A percentile compares a stretch with the other conserved stretches of the same genome.
phyloP scores from a whole-genome alignment of 2,888 invertebrate species.

The Ochropacha duplaris region DNA sequence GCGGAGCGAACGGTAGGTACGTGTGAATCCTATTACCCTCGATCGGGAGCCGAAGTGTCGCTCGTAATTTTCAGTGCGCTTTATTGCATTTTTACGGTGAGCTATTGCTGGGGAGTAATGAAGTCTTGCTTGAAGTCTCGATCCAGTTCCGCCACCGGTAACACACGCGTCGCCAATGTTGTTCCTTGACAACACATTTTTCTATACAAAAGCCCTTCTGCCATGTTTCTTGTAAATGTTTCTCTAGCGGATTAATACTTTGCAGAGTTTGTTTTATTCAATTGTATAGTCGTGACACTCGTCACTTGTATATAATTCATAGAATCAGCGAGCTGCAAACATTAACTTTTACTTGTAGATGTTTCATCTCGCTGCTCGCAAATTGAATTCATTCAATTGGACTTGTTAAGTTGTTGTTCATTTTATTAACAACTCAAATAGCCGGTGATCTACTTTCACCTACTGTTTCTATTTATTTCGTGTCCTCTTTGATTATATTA shows the following conservation, averaged over 20 bases:
- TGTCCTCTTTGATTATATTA: not conserved
- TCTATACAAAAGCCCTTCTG: no score
- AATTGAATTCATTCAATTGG: not conserved
- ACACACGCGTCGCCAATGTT: no score
- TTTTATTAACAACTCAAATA: not conserved
- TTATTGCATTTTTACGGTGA: constrained; percentile 24
- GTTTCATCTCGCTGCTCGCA: constrained; percentile 2
- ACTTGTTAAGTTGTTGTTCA: not conserved
- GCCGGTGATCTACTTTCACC: not conserved
- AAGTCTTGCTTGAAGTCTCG: not conserved
- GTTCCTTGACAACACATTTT: no score
- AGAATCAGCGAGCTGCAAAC: not conserved
- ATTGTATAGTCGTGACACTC: no score
- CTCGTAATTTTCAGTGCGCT: constrained; percentile 21
- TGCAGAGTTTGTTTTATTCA: not conserved
- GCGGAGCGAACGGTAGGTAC: not conserved
- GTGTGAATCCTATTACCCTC: constrained; percentile 16
- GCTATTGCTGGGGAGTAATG: not conserved
- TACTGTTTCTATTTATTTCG: not conserved
- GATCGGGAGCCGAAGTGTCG: constrained; percentile 5
- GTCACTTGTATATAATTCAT: not conserved
- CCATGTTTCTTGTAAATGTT: no score
- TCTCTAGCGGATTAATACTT: no score
- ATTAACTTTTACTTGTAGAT: not conserved
- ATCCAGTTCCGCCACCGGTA: not conserved